Conservation (phyloP, 1,140 invertebrate genomes). For the Drosophila lini region DNA sequence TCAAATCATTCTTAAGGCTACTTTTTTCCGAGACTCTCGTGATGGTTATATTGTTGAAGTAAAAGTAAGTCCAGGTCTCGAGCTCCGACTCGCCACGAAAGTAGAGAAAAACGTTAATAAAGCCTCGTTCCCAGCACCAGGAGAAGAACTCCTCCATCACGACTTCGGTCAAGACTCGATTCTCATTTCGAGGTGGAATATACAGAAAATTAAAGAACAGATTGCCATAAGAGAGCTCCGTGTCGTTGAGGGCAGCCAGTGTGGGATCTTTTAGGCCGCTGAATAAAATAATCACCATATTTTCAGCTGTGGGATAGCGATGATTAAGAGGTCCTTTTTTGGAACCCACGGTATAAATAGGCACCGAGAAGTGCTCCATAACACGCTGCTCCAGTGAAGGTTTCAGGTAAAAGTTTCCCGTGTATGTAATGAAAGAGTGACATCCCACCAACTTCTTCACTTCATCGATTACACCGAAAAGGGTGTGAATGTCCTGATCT, state of each 20-base stretch:
- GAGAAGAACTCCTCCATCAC: not conserved
- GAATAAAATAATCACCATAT: not conserved
- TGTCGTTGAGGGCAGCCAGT: not conserved
- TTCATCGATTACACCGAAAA: not conserved
- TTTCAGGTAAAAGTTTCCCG: not conserved
- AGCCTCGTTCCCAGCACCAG: not conserved
- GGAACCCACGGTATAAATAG: not conserved
- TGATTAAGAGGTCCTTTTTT: not conserved
- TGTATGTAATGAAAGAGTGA: not conserved
- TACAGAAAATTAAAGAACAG: not conserved
- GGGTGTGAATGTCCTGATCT: not conserved
- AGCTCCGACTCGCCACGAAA: not conserved
- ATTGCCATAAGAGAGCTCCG: not conserved
- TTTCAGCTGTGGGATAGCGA: not conserved
- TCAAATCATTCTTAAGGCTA: rapidly evolving
- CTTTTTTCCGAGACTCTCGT: rapidly evolving
- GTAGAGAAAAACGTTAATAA: not conserved
- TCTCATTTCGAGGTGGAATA: not conserved
- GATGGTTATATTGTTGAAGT: not conserved
- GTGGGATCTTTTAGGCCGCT: conserved; percentile 5
- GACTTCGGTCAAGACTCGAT: rapidly evolving
- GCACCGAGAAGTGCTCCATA: conserved; percentile 1
- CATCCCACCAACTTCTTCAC: not conserved
- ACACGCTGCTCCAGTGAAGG: not conserved
- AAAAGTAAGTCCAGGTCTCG: not conserved